Evolutionary conservation across 2,888 invertebrate species (phyloP).

Genomic region (Cyclophora albipunctata): DNA sequence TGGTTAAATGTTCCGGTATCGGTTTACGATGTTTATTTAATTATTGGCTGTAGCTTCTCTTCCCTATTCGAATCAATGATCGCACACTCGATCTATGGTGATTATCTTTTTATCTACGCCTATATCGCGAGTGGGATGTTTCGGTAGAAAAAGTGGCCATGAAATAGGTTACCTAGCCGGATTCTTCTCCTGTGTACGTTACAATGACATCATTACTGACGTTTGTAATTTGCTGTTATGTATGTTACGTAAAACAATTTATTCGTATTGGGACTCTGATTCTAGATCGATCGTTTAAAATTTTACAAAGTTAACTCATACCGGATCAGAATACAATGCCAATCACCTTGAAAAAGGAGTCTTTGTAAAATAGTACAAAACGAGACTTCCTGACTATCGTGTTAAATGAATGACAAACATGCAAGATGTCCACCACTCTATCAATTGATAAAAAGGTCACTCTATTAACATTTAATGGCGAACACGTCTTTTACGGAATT

Average conservation of each 20-base stretch:
- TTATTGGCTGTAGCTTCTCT: constrained; percentile 30
- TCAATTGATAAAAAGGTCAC: constrained; percentile 52
- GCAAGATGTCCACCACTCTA: constrained; percentile 37
- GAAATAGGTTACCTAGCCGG: constrained; percentile 61
- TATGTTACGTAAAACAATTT: constrained; percentile 6
- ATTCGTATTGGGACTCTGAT: background rate
- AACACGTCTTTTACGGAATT: constrained; percentile 12
- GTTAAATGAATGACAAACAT: constrained; percentile 53
- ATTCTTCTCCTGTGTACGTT: constrained; percentile 49
- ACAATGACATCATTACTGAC: constrained; percentile 63
- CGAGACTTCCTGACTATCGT: constrained; percentile 53
- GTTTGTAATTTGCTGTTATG: constrained; percentile 48
- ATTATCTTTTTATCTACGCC: constrained; percentile 31
- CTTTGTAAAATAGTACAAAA: constrained; percentile 41
- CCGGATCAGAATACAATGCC: constrained; percentile 35
- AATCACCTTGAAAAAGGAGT: constrained; percentile 46
- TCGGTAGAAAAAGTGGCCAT: constrained; percentile 64
- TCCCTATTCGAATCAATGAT: constrained; percentile 39
- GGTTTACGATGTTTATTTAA: constrained; percentile 33
- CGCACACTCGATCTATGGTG: constrained; percentile 30
- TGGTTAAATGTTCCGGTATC: constrained; percentile 32
- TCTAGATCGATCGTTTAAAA: background rate
- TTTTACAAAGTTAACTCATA: background rate
- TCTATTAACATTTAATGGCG: constrained; percentile 17
- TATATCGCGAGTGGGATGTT: constrained; percentile 40